These are phyloP conservation scores for Gallinago undulata DNA, from an alignment of 2,113 vertebrate genomes.

Conservation along the genomic window DNA sequence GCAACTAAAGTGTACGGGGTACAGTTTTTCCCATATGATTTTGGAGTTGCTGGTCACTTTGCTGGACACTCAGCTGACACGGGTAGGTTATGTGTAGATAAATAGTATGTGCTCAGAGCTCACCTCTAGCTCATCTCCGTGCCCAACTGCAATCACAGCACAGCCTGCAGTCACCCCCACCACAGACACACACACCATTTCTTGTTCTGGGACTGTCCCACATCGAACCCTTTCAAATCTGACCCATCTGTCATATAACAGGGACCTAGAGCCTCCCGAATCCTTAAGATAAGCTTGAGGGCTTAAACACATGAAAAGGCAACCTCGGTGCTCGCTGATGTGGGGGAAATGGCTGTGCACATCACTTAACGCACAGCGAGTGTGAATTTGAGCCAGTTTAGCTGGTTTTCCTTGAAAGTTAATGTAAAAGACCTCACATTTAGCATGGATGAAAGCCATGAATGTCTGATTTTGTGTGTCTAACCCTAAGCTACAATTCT, in stretches of 20 bases:
- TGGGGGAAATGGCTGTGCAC: accelerated
- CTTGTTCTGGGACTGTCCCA: not conserved
- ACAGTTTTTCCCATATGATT: not conserved
- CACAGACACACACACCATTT: accelerated
- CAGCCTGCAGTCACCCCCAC: accelerated
- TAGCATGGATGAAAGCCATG: not conserved
- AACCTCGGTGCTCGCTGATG: not conserved
- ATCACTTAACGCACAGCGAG: not conserved
- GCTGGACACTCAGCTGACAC: not conserved
- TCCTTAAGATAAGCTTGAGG: not conserved
- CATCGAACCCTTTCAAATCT: not conserved
- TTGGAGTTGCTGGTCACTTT: not conserved
- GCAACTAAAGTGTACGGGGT: accelerated
- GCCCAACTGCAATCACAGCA: not conserved
- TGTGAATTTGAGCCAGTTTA: not conserved
- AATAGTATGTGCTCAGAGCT: not conserved
- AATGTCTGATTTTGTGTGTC: not conserved
- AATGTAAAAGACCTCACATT: not conserved
- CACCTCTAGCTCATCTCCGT: accelerated
- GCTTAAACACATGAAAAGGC: not conserved
- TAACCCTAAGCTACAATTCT: not conserved
- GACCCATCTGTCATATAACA: not conserved
- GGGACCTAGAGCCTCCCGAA: not conserved
- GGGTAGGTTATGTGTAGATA: not conserved
- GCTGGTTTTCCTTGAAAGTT: not conserved